Evolutionary conservation across 1,140 invertebrate species (phyloP).

Genomic region (Philaenus spumarius): DNA sequence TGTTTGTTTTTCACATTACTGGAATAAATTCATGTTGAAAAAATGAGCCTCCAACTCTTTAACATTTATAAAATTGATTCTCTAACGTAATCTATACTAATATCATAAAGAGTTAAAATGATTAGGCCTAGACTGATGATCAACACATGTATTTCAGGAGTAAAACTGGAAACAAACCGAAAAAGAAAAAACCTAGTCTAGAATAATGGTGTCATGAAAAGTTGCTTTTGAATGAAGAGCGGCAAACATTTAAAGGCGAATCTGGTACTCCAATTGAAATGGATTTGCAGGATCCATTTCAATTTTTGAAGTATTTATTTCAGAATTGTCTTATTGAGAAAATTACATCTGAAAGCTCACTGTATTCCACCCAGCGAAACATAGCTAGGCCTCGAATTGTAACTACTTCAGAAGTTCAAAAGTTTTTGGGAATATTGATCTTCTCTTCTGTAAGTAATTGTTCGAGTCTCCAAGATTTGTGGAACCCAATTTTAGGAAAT

Average conservation of each 20-base stretch:
- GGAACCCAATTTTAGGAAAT: constrained; percentile 1
- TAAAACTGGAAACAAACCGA: too few species aligned
- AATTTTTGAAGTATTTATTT: background rate
- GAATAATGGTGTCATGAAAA: background rate
- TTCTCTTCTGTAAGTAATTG: background rate
- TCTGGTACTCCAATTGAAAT: background rate
- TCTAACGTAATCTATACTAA: too few species aligned
- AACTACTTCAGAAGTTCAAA: background rate
- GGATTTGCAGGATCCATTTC: background rate
- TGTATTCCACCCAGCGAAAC: constrained; percentile 1
- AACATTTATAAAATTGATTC: too few species aligned
- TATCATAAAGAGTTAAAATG: too few species aligned
- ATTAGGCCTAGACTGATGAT: too few species aligned
- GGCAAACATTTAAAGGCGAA: background rate
- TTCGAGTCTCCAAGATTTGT: background rate
- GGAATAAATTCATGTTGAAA: too few species aligned
- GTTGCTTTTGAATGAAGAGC: background rate
- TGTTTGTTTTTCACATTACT: too few species aligned
- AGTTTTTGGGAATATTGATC: constrained; percentile 5
- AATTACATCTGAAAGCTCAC: too few species aligned
- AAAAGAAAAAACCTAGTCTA: background rate
- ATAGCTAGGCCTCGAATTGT: background rate
- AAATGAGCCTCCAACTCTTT: too few species aligned
- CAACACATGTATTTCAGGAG: too few species aligned
- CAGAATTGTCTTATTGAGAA: background rate